Base-by-base conservation (phyloP, 2,888 invertebrate genomes). In the Amphipyra tragopoginis region DNA sequence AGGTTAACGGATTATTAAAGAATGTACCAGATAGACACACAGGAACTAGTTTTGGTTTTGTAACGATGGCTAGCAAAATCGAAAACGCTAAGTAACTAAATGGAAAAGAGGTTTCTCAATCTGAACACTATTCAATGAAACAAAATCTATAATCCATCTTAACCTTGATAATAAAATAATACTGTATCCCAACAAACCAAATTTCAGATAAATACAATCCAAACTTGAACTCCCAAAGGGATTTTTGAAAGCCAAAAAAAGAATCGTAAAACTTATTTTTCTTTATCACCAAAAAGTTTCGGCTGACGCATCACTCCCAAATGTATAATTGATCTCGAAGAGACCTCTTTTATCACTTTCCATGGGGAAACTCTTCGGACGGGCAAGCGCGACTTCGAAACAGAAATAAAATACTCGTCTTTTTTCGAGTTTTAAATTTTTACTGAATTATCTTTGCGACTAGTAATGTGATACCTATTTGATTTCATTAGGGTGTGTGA, bases 241-340 rank as follows among this genome's bases (percentile, higher is more conserved):
- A 63, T 44, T 51, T 47, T 60, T 52, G 44, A 62, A 55, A 43
- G 36, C 34, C 45, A 54, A 50, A 38, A 62, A 68, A 47, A 54
- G 40, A 55, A 40, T 52, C 38, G 60, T 61, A 33, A 55, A 59
- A 70, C 51, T 63, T 76, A 59, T 79, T 72, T 74, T 66, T 71
- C 59, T 66, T 60, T 76, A 75, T 72, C 67, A 74, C 60, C 55
- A 65, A 72, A 63, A 79, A 72, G 48, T 67, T 77, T 44, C 6
- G 40, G 53, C 40, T 69, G 70, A 77, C 66, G 61, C 47, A 77
- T 80, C 67, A 71, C 68, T 78, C 81, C 81, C 81, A 55, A 51
- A 63, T 51, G 82, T 77, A 73, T 82, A 83, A 83, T 82, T 82
- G 75, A 75, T 82, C 79, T 80, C 58, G 15, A 47, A 26, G 49